These are phyloP conservation scores for Brienomyrus longianalis DNA, from an alignment of 2,113 vertebrate species.

Conservation along the genomic window DNA sequence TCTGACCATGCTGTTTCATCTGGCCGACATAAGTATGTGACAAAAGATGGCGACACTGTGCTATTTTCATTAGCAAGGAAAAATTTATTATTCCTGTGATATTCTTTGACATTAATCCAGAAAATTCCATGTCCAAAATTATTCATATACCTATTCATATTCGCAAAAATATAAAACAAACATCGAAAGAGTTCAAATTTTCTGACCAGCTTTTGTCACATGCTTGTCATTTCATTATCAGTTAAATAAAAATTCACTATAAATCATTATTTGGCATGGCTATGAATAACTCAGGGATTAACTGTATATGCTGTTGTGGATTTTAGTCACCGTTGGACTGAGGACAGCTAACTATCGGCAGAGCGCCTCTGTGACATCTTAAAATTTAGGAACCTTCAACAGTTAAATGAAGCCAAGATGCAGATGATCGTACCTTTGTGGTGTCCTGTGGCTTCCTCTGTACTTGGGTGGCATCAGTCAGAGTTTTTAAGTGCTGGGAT, in stretches of 20 bases:
- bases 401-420: neutral
- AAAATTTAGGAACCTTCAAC: no score
- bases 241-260: no score
- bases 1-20: neutral
- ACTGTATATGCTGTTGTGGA: no score
- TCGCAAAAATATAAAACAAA: no score
- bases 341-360: no score
- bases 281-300: no score
- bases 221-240: no score
- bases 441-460: slow-evolving; percentile 55
- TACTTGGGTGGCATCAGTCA: slow-evolving; percentile 37
- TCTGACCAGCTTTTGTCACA: no score
- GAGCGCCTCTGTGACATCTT: no score
- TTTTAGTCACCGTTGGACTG: no score
- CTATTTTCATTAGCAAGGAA: neutral
- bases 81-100: neutral
- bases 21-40: neutral
- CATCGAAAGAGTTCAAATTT: neutral
- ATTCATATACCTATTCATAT: neutral
- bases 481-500: slow-evolving; percentile 37
- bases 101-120: neutral
- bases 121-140: neutral
- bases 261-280: no score
- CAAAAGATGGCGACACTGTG: neutral
- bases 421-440: slow-evolving; percentile 46